Conservation (phyloP, 2,888 invertebrate species). For the Odiellus spinosus region DNA sequence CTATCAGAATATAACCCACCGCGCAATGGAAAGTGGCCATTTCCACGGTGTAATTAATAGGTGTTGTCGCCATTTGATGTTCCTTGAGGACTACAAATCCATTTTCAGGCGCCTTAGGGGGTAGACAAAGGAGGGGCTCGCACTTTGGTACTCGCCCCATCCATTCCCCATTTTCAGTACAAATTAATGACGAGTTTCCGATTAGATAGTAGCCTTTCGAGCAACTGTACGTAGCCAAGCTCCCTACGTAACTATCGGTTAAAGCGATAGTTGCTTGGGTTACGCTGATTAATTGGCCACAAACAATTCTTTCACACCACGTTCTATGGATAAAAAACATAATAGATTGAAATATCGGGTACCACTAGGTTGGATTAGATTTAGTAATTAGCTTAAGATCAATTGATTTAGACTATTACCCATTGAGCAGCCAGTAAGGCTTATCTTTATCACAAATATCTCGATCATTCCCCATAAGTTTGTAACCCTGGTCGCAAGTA, state of each 20-base stretch:
- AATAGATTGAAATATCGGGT: too few relatives aligned
- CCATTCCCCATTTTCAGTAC: constrained; percentile 26
- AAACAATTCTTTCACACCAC: too few relatives aligned
- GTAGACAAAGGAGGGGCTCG: neutral
- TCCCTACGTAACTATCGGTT: constrained; percentile 9
- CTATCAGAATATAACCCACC: constrained; percentile 58
- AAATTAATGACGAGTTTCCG: constrained; percentile 24
- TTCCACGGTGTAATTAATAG: too few relatives aligned
- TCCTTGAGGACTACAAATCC: constrained; percentile 12
- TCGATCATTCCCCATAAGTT: too few relatives aligned
- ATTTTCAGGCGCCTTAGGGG: constrained; percentile 8
- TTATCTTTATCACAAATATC: too few relatives aligned
- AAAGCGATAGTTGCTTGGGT: constrained; percentile 4
- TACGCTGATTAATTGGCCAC: too few relatives aligned
- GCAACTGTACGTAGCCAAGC: constrained; percentile 15
- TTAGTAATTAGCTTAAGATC: too few relatives aligned
- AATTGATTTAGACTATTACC: too few relatives aligned
- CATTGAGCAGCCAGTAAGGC: too few relatives aligned
- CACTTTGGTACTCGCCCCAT: constrained; percentile 25
- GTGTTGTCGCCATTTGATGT: constrained; percentile 46
- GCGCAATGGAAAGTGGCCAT: constrained; percentile 48
- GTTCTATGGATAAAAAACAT: too few relatives aligned
- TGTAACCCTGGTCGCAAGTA: too few relatives aligned
- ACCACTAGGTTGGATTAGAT: too few relatives aligned
- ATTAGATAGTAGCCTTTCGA: constrained; percentile 23